A percentile compares a stretch with the other conserved stretches of the same genome.
Evolutionary conservation across 2,888 invertebrate genomes (phyloP).

Genomic region (Margaritifera margaritifera): DNA sequence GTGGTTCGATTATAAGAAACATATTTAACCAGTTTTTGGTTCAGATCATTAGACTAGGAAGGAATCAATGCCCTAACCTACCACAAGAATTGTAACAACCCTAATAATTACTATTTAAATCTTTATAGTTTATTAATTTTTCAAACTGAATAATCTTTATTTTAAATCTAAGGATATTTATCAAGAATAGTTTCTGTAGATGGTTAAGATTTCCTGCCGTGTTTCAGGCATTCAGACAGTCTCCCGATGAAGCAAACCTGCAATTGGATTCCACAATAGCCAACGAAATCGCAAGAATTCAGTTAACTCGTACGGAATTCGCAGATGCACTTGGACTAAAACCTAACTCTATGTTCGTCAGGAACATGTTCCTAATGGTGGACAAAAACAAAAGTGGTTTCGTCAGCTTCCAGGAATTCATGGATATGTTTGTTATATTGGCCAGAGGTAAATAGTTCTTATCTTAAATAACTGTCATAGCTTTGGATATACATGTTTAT

Average conservation of each 20-base stretch:
- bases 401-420: constrained; percentile 79
- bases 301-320: constrained; percentile 74
- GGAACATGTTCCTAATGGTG: constrained; percentile 77
- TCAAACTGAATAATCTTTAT: too few relatives aligned
- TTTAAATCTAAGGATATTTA: constrained; percentile 1
- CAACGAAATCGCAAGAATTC: constrained; percentile 42
- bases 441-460: constrained; percentile 72
- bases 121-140: too few relatives aligned
- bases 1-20: too few relatives aligned
- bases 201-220: too few relatives aligned
- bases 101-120: too few relatives aligned
- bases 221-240: constrained; percentile 31
- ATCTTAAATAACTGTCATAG: too few relatives aligned
- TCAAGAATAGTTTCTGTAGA: too few relatives aligned
- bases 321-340: constrained; percentile 78
- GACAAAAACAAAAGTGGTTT: constrained; percentile 78
- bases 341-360: constrained; percentile 77
- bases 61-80: too few relatives aligned
- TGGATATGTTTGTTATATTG: constrained; percentile 78
- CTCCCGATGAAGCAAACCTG: constrained; percentile 12
- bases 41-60: too few relatives aligned
- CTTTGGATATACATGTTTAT: not conserved
- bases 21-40: too few relatives aligned
- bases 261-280: constrained; percentile 22
- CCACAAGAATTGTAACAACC: too few relatives aligned